Base-by-base conservation (phyloP, 1,140 invertebrate species). In the Drosophila orosa region DNA sequence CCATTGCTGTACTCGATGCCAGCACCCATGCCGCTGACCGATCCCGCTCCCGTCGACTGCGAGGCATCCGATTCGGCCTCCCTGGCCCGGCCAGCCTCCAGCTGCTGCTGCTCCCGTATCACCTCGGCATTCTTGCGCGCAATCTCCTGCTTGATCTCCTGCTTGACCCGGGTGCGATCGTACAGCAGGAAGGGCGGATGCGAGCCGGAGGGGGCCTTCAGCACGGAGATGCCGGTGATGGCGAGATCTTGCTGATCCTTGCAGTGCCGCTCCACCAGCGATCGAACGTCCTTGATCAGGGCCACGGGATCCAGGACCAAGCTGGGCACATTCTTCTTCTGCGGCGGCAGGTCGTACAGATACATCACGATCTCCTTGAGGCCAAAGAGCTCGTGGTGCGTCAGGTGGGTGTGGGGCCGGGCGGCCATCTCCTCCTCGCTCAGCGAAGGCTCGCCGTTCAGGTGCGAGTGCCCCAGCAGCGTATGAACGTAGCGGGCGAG, bases 281-380 rank as follows among this genome's bases (percentile, higher is more conserved):
- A 96, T 74, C 98, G 94, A 0, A 98, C 96, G 90, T 99, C 98
- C 62, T 95, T 95, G 44, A 99, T 96, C 6, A 99, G 92, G 1
- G 95, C 95, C 35, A 98, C 96, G 1, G 98, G 97, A 93, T 99
- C 97, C 1, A 95, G 94, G 22, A 99, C 95, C 25, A 99, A 93
- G 81, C 98, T 97, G 13, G 98, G 98, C 33, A 99, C 96, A 79
- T 96, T 97, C 92, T 98, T 98, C 82, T 98, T 98, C 24, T 95
- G 96, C 0, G 95, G 95, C 27, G 98, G 97, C 71, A 99, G 92
- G 90, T 96, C 95, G 85, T 97, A 96, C 5, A 99, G 92, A 93
- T 98, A 99, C 93, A 97, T 96, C 5, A 98, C 96, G 80, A 99
- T 98, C 48, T 96, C 95, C 93, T 98, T 98, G 0, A 98, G 93